Base-by-base conservation (phyloP, 2,113 vertebrate species). In the Sialia sialis region DNA sequence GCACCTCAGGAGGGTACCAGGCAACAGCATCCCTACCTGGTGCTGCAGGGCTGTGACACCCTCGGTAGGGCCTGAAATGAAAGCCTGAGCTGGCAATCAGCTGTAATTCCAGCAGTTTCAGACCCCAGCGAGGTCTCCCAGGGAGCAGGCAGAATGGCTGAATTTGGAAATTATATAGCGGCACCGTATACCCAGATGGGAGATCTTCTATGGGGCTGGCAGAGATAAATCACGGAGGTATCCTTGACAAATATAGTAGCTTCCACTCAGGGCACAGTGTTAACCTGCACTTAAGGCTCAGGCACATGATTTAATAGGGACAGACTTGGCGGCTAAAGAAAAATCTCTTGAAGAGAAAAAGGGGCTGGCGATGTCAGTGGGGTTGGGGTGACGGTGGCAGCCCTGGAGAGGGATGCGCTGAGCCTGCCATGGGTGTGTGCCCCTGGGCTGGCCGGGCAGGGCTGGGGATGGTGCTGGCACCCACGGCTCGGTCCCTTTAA, bases 271-370 rank as follows among this genome's bases (percentile, higher is more conserved):
- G 91, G 84, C 87, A 93, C 89, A 26, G 70, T 84, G 92, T 93
- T 95, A 97, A 96, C 94, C 84, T 27, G 75, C 95, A 91, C 91
- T 97, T 96, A 95, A 95, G 89, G 94, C 96, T 90, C 92, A 91
- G 94, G 79, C 73, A 14, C 85, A 72, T 92, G 94, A 93, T 97
- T 96, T 94, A 96, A 90, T 92, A 63, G 72, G 66, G 89, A 93
- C 83, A 96, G 86, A 48, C 91, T 95, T 55, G 16, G 2, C 7
- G 2, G 88, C 55, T 70, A 66, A 96, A 91, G 92, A 94, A 90
- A 97, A 94, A 95, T 93, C 93, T 94, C 90, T 34, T 1, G 7
- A 44, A 81, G 73, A 25, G 8, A 51, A 63, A 63, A 78, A 52
- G 20, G 59, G 13, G 2, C 11, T 1, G 27, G 43, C 14, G 26